A percentile compares a stretch with the other conserved stretches of the same genome.
Conservation (phyloP, 2,113 vertebrate species). For the Malurus alboscapulatus region DNA sequence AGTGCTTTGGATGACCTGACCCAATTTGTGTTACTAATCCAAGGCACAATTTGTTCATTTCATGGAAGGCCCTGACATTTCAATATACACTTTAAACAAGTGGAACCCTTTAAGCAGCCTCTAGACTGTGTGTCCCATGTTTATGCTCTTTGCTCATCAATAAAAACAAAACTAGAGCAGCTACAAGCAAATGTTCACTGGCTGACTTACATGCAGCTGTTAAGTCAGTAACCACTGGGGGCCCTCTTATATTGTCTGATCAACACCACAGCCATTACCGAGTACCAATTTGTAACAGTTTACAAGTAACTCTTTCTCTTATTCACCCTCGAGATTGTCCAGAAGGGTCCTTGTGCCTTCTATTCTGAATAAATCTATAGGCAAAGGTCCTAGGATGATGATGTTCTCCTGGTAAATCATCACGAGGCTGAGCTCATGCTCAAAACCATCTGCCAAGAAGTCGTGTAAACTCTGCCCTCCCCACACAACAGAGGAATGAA, state of each 20-base stretch:
- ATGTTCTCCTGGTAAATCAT: slow-evolving; percentile 46
- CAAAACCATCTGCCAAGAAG: slow-evolving; percentile 41
- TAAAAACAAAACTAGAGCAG: slow-evolving; percentile 68
- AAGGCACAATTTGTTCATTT: background rate
- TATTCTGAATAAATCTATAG: slow-evolving; percentile 64
- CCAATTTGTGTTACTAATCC: background rate
- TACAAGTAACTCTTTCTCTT: slow-evolving; percentile 69
- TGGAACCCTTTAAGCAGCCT: slow-evolving; percentile 57
- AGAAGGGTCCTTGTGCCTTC: slow-evolving; percentile 64
- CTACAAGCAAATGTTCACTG: slow-evolving; percentile 69
- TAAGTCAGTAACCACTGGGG: slow-evolving; percentile 67
- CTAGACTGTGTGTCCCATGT: slow-evolving; percentile 52
- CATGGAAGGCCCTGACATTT: slow-evolving; percentile 38
- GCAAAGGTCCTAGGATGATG: slow-evolving; percentile 61
- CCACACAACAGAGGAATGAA: slow-evolving; percentile 38
- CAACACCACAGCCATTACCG: slow-evolving; percentile 68
- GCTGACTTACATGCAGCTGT: slow-evolving; percentile 71
- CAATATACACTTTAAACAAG: slow-evolving; percentile 53
- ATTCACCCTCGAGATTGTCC: slow-evolving; percentile 51
- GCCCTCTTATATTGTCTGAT: slow-evolving; percentile 65
- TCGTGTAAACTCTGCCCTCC: slow-evolving; percentile 48
- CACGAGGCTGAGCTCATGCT: background rate
- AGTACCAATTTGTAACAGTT: slow-evolving; percentile 73
- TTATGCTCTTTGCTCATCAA: slow-evolving; percentile 71
- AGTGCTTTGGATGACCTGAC: background rate